These are phyloP conservation scores for Teleiodes luculella DNA, from an alignment of 2,888 invertebrate genomes.

Conservation along the genomic window DNA sequence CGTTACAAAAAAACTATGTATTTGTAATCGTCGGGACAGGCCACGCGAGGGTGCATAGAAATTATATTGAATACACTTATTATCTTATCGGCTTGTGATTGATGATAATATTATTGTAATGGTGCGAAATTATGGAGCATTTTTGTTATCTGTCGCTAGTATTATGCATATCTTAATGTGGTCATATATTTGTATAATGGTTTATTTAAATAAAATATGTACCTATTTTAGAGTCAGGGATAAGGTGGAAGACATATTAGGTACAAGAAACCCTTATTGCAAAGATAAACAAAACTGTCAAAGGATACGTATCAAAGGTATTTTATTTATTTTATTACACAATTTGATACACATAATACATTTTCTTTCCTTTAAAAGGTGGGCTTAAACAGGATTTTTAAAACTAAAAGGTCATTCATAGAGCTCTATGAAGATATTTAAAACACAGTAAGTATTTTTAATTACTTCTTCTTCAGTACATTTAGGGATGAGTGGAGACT, in stretches of 20 bases:
- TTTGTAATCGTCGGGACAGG: conserved; percentile 41
- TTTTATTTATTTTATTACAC: too few species aligned
- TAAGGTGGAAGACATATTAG: neutral
- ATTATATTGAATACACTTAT: conserved; percentile 62
- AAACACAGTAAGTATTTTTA: too few species aligned
- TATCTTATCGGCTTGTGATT: conserved; percentile 63
- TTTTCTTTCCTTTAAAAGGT: too few species aligned
- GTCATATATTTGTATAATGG: neutral
- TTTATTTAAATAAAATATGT: conserved; percentile 2
- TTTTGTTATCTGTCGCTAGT: conserved; percentile 20
- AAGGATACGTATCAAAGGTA: too few species aligned
- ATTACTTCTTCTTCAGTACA: too few species aligned
- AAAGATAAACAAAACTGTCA: neutral
- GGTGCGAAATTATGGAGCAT: conserved; percentile 38
- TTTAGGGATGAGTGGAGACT: too few species aligned
- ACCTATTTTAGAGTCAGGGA: neutral
- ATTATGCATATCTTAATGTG: conserved; percentile 14
- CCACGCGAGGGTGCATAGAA: conserved; percentile 57
- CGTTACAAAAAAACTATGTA: conserved; percentile 54
- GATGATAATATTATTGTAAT: conserved; percentile 53
- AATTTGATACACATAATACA: too few species aligned
- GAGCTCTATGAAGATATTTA: too few species aligned
- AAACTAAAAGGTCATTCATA: too few species aligned
- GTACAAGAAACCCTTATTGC: neutral
- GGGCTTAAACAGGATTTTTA: too few species aligned